Evolutionary conservation across 2,113 vertebrate genomes (phyloP), one percentile per base, ranked within the genome.

Genomic region (cattle (Bos taurus)): DNA sequence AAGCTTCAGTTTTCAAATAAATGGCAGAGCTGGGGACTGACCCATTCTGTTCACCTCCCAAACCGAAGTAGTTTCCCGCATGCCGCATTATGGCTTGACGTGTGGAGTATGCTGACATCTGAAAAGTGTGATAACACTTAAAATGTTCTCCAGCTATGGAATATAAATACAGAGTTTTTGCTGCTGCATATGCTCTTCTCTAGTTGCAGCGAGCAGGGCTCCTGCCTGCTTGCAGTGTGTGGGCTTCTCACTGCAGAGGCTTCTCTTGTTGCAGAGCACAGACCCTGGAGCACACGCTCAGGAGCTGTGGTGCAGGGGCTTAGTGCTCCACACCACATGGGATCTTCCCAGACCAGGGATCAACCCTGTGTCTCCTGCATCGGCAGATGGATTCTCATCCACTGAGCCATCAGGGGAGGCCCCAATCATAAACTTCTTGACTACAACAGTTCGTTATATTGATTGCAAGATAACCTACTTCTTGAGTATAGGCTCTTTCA

Each of bases 1-100:
- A 88, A 64, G 17, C 56, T 62, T 92, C 82, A 62, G 62, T 86
- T 93, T 93, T 85, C n/a, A 78, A 89, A 87, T 56, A 91, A 88
- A 78, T 52, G 43, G 23, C 25, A 28, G 74, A 54, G 3, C 36
- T 87, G 30, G 50, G 25, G 52, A 83, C 62, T 78, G 77, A 94
- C n/a, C 52, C 23, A 15, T 28, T 8, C 26, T 43, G 46, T 67
- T 86, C 48, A 36, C 15, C 15, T 59, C 52, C 36, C 13, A 30
- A 92, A 43, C 78, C 13, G 9, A n/a, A 50, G 36, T 26, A 21
- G 56, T 80, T 21, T 17, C 21, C 43, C 48, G 33, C 8, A 26
- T 7, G 26, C 23, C 23, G 17, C 8, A 1, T 2, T 85, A 3
- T 60, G 82, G 96, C 56, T 67, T 52, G 1, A 89, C 67, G 21